phyloP scores from a whole-genome alignment of 2,888 invertebrate genomes.

The Aporophyla nigra region DNA sequence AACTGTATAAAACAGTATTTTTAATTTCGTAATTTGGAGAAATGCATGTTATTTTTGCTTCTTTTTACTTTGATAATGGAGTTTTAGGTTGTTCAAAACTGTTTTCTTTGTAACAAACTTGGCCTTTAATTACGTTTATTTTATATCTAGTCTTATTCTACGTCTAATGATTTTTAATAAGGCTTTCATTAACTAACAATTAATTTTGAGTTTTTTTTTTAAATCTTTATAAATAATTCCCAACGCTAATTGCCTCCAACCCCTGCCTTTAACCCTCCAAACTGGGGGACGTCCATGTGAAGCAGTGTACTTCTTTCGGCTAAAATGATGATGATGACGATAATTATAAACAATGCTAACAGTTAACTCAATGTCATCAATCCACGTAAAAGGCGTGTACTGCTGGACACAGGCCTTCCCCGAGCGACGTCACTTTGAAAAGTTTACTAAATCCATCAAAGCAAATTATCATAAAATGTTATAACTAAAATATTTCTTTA shows the following conservation, averaged over 20 bases:
- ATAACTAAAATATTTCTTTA: neutral
- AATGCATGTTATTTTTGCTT: neutral
- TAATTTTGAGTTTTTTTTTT: neutral
- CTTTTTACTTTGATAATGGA: neutral
- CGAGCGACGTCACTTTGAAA: neutral
- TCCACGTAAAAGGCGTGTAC: neutral
- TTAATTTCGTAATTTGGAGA: neutral
- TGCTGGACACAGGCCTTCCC: too few species aligned
- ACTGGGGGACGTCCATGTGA: too few species aligned
- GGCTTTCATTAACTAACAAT: too few species aligned
- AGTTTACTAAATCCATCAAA: neutral
- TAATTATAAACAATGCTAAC: neutral
- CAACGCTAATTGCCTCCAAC: too few species aligned
- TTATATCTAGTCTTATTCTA: neutral
- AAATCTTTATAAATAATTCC: too few species aligned
- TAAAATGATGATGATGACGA: too few species aligned
- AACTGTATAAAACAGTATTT: constrained; percentile 3
- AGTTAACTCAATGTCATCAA: neutral
- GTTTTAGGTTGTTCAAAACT: neutral
- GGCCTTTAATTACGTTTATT: neutral
- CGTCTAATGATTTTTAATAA: neutral
- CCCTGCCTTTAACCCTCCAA: too few species aligned
- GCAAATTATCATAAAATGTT: neutral
- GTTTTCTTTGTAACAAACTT: neutral
- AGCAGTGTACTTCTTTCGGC: too few species aligned